These are phyloP conservation scores for Himalopsyche phryganea DNA, from an alignment of 1,140 invertebrate genomes.

Conservation along the genomic window DNA sequence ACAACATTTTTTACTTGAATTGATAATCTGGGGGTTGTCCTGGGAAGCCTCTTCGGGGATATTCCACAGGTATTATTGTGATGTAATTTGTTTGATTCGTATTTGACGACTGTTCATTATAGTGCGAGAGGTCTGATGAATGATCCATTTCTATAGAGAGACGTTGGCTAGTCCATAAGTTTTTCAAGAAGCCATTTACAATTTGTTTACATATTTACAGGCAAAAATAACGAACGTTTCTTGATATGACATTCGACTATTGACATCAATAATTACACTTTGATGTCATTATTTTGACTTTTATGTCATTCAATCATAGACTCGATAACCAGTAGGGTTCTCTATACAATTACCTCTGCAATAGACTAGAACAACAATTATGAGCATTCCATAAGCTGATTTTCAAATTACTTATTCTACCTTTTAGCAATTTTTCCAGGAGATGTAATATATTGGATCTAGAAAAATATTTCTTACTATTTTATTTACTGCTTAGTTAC, in stretches of 20 bases:
- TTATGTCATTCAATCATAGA: neutral
- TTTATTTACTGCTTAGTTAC: too few relatives aligned
- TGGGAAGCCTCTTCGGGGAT: slow-evolving; percentile 48
- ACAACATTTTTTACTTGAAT: slow-evolving; percentile 44
- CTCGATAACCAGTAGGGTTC: too few relatives aligned
- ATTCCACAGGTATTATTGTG: slow-evolving; percentile 52
- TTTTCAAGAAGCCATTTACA: too few relatives aligned
- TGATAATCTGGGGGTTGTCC: slow-evolving; percentile 50
- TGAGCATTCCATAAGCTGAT: too few relatives aligned
- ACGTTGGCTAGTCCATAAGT: too few relatives aligned
- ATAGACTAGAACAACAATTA: too few relatives aligned
- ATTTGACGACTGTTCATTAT: slow-evolving; percentile 12
- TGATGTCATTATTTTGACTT: neutral
- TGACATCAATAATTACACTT: neutral
- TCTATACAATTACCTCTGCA: too few relatives aligned
- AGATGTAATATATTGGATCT: too few relatives aligned
- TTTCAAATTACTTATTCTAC: too few relatives aligned
- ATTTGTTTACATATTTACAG: neutral
- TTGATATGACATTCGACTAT: neutral
- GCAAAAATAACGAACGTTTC: neutral
- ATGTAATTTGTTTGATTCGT: slow-evolving; percentile 39
- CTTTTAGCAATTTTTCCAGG: too few relatives aligned
- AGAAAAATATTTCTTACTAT: too few relatives aligned
- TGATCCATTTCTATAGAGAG: slow-evolving; percentile 13
- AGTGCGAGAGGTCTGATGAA: slow-evolving; percentile 16